Conservation (phyloP, 2,797 vertebrate species). For the Pangasius djambal region DNA sequence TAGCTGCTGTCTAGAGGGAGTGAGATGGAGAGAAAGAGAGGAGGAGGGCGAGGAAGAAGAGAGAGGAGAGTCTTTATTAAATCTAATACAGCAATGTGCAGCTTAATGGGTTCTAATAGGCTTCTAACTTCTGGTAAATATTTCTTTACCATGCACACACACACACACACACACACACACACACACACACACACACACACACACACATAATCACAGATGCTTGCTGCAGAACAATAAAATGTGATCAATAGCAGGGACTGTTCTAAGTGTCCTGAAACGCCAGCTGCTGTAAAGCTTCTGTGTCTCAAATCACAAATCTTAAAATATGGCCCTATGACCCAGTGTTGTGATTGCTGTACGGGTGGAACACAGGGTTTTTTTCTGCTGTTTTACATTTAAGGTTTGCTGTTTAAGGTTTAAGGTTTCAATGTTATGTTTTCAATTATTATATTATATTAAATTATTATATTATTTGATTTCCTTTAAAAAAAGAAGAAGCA, state of each 20-base stretch:
- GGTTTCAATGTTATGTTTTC: not conserved
- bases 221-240: not conserved
- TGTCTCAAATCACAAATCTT: not conserved
- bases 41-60: not conserved
- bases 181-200: not conserved
- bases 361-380: not conserved
- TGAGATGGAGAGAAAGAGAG: not conserved
- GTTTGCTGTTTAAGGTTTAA: not conserved
- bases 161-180: not conserved
- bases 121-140: constrained; percentile 20
- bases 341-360: not conserved
- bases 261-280: not conserved
- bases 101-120: constrained; percentile 30
- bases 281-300: not conserved
- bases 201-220: not conserved
- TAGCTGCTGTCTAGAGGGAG: not conserved
- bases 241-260: not conserved
- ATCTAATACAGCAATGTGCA: constrained; percentile 27
- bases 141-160: not conserved
- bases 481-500: not conserved
- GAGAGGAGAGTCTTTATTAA: constrained; percentile 27
- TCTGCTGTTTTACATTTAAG: not conserved
- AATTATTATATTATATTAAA: not conserved
- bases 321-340: not conserved
- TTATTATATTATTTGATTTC: not conserved